These are phyloP conservation scores for Chaenogobius annularis DNA, from an alignment of 2,113 vertebrate genomes.

Conservation along the genomic window DNA sequence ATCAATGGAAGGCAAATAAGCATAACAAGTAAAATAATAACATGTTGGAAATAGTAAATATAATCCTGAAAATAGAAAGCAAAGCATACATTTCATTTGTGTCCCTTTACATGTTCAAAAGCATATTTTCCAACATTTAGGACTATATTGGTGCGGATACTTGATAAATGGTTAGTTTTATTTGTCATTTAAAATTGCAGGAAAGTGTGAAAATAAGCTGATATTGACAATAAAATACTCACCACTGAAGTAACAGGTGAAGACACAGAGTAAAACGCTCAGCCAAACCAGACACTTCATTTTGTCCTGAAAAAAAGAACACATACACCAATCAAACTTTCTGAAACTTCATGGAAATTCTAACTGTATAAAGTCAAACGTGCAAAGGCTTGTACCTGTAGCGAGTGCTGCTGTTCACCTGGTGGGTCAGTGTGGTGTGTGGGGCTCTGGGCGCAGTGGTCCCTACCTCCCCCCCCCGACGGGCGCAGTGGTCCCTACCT, in stretches of 20 bases:
- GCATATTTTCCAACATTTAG: too few relatives aligned
- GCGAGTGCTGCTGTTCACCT: too few relatives aligned
- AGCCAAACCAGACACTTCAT: conserved; percentile 72
- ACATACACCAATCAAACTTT: background rate
- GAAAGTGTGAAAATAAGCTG: background rate
- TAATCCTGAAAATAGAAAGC: too few relatives aligned
- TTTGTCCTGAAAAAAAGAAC: conserved; percentile 14
- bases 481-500: background rate
- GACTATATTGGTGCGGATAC: too few relatives aligned
- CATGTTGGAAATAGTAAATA: too few relatives aligned
- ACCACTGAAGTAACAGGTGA: conserved; percentile 61
- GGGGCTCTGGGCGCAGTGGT: conserved; percentile 12
- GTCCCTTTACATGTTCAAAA: too few relatives aligned
- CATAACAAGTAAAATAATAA: too few relatives aligned
- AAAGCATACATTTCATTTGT: too few relatives aligned
- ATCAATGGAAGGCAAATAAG: too few relatives aligned
- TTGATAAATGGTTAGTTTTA: too few relatives aligned
- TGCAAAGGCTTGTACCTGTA: too few relatives aligned
- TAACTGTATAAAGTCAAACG: conserved; percentile 40
- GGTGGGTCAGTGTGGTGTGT: conserved; percentile 34
- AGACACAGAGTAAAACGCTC: conserved; percentile 56
- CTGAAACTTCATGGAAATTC: background rate
- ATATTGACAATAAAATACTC: conserved; percentile 27
- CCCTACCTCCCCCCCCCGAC: background rate
- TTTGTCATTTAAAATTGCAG: background rate